Percentiles rank a stretch among this genome's conserved stretches.
phyloP scores from a whole-genome alignment of 2,888 invertebrate species.

The Chloroclystis v-ata region DNA sequence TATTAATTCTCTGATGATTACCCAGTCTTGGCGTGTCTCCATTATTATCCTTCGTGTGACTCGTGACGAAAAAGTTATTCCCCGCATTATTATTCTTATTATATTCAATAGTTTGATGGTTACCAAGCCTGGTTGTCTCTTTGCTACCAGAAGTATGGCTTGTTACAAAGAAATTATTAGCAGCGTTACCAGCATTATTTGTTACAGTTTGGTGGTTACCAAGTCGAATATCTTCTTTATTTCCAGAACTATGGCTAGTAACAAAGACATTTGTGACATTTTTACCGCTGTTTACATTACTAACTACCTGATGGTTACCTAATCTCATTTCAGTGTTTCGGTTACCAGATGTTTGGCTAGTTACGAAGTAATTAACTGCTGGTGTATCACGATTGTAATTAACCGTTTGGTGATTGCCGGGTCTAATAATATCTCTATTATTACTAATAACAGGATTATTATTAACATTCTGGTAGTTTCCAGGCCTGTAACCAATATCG shows the following conservation, averaged over 20 bases:
- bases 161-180: conserved; percentile 4
- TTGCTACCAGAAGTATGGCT: conserved; percentile 8
- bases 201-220: conserved; percentile 9
- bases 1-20: conserved; percentile 9
- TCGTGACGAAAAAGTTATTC: conserved; percentile 12
- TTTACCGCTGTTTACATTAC: neutral
- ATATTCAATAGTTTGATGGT: conserved; percentile 13
- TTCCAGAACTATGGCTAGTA: conserved; percentile 7
- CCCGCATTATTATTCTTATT: conserved; percentile 1
- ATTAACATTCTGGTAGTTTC: neutral
- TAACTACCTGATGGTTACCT: conserved; percentile 1
- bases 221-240: neutral
- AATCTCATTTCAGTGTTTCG: neutral
- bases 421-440: conserved; percentile 4
- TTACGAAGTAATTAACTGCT: conserved; percentile 2
- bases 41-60: conserved; percentile 9
- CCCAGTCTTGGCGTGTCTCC: conserved; percentile 6
- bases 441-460: neutral
- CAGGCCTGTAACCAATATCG: neutral
- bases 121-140: conserved; percentile 5
- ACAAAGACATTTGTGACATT: neutral
- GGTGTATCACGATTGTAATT: neutral
- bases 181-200: neutral
- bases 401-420: conserved; percentile 5
- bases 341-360: conserved; percentile 5